Percentiles rank a stretch among this genome's conserved stretches.
phyloP scores from a whole-genome alignment of 2,888 invertebrate genomes.

The Crioceris asparagi region DNA sequence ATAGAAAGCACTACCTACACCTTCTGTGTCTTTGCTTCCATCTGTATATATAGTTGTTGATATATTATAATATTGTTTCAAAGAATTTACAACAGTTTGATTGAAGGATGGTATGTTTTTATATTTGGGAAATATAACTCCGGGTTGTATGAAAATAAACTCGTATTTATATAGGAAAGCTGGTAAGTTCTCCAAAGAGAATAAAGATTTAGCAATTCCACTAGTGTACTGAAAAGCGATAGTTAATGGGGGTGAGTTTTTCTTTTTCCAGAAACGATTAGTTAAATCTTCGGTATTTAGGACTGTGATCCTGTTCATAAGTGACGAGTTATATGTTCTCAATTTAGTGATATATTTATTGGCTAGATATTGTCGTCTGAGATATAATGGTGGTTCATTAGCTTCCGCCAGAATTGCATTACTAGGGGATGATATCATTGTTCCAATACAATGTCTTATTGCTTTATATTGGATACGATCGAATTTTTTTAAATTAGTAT shows the following conservation, averaged over 20 bases:
- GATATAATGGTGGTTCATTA: conserved; percentile 1
- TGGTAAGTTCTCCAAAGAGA: no score
- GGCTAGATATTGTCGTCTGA: not conserved
- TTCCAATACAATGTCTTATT: conserved; percentile 5
- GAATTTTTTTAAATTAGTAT: conserved; percentile 1
- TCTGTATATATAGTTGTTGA: no score
- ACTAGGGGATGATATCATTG: conserved; percentile 6
- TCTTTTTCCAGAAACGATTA: not conserved
- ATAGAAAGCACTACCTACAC: no score
- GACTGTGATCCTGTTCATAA: not conserved
- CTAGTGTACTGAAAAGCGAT: no score
- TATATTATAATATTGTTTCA: no score
- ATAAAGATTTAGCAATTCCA: no score
- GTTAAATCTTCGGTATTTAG: not conserved
- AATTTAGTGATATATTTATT: not conserved
- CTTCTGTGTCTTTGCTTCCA: no score
- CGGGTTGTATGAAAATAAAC: no score
- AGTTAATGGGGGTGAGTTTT: not conserved
- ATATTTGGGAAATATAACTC: no score
- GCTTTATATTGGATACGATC: conserved; percentile 5
- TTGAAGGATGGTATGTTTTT: no score
- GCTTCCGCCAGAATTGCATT: conserved; percentile 4
- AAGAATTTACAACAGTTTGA: no score
- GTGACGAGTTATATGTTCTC: not conserved
- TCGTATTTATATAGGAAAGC: no score